Conservation (phyloP, 2,113 vertebrate species). For the Symphodus melops region DNA sequence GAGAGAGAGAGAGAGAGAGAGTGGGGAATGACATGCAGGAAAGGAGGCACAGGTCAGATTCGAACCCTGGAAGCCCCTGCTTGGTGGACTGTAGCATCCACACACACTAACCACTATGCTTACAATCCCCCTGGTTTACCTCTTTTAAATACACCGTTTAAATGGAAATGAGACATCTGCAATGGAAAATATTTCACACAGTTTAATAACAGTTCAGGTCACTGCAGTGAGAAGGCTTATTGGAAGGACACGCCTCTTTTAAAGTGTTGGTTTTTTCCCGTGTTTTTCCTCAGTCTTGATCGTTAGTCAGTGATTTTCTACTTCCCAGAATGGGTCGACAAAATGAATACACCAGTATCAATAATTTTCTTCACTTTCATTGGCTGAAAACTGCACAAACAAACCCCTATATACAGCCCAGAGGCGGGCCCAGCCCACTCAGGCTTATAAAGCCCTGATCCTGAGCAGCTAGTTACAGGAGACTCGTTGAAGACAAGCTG, state of each 20-base stretch:
- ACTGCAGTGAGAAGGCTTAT: neutral
- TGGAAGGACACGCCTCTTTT: neutral
- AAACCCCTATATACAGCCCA: slow-evolving; percentile 18
- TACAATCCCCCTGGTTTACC: no score
- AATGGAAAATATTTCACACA: neutral
- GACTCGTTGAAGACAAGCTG: neutral
- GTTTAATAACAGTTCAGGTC: neutral
- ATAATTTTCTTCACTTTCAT: slow-evolving; percentile 31
- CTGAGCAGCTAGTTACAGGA: slow-evolving; percentile 15
- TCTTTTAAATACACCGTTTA: no score
- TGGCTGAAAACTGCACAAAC: slow-evolving; percentile 57
- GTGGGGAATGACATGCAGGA: no score
- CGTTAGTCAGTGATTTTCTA: neutral
- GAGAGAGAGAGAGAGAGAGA: no score
- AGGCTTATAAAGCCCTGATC: slow-evolving; percentile 50
- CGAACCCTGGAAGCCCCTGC: no score
- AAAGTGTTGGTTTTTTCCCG: neutral
- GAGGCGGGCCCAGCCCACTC: slow-evolving; percentile 42
- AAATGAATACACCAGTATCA: slow-evolving; percentile 27
- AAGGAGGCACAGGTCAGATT: no score
- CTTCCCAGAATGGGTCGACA: slow-evolving; percentile 46
- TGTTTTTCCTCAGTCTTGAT: neutral
- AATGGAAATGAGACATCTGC: no score
- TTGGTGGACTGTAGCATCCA: no score
- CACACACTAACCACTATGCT: no score